These are phyloP conservation scores for Acomys russatus DNA, from an alignment of 2,797 vertebrate species.

Conservation along the genomic window DNA sequence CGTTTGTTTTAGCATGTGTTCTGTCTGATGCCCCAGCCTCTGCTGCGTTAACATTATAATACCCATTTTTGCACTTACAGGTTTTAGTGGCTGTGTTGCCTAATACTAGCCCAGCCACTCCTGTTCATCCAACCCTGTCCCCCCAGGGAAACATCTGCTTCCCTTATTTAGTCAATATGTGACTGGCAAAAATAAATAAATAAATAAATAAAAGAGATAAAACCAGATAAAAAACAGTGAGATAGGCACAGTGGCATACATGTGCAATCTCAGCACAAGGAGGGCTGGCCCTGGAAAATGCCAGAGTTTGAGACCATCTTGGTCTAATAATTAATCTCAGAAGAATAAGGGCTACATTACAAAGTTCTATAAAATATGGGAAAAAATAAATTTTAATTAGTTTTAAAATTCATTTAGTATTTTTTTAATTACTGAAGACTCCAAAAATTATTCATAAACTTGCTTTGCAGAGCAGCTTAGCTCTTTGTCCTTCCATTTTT, in stretches of 20 bases:
- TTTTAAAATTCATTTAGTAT: not conserved
- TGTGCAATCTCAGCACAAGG: not conserved
- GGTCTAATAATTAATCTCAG: not conserved
- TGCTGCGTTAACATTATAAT: not conserved
- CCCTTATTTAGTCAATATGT: not conserved
- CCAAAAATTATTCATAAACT: not conserved
- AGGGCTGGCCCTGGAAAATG: not conserved
- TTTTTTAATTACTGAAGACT: not conserved
- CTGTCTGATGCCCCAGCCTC: not conserved
- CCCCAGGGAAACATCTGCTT: not conserved
- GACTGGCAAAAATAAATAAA: not conserved
- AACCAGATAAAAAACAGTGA: not conserved
- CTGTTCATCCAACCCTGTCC: not conserved
- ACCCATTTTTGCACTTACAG: not conserved
- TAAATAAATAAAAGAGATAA: too few relatives aligned
- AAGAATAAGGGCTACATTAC: not conserved
- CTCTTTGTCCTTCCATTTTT: not conserved
- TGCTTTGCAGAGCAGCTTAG: not conserved
- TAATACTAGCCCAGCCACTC: not conserved
- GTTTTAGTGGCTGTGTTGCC: not conserved
- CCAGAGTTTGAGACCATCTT: not conserved
- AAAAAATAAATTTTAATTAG: not conserved
- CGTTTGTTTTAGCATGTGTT: not conserved
- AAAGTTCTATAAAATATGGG: not conserved
- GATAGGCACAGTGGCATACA: fast-evolving